Evolutionary conservation across 2,888 invertebrate genomes (phyloP), one percentile per base, ranked within the genome.

Genomic region (Cantharis rustica): DNA sequence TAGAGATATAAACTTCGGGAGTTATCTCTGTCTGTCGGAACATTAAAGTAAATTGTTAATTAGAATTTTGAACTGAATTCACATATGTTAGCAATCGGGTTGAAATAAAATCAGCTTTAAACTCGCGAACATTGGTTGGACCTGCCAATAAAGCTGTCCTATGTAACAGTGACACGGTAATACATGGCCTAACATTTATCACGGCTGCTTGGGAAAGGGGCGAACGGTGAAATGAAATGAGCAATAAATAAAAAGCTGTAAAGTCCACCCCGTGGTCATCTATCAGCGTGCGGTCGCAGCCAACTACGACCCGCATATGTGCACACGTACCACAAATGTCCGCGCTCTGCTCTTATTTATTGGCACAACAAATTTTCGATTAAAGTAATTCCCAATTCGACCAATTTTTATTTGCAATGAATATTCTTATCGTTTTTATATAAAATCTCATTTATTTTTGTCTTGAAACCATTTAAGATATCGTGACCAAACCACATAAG

Each of bases 191-290:
- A 84, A 85, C 86, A 86, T 87, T 86, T 85, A 87, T 87, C 86
- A 87, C 86, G 77, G 76, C 75, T 78, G 78, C 71, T 69, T 74
- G 69, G 77, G 68, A 71, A 77, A 73, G 79, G 76, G 77, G 81
- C 79, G 78, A 74, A 80, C 75, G 74, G 79, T 79, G 82, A 85
- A 86, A 85, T 85, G 86, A 87, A 87, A 86, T 86, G 86, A 86
- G 84, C 86, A 86, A 87, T 87, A 87, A 87, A 86, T 86, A 87
- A 87, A 87, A 86, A 82, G 85, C 83, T 83, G 84, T 80, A 83
- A 84, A 84, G 84, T 84, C 83, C 83, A 80, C 79, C 82, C 81
- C 80, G 81, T 81, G 83, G 84, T 82, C 84, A 83, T 83, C 83
- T 82, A 84, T 84, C 84, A 84, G 83, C 82, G 82, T 80, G 82